Evolutionary conservation across 64 coral and sea anemone species (phyloP), one percentile per base, ranked within the genome.

Genomic region (Pocillopora damicornis): DNA sequence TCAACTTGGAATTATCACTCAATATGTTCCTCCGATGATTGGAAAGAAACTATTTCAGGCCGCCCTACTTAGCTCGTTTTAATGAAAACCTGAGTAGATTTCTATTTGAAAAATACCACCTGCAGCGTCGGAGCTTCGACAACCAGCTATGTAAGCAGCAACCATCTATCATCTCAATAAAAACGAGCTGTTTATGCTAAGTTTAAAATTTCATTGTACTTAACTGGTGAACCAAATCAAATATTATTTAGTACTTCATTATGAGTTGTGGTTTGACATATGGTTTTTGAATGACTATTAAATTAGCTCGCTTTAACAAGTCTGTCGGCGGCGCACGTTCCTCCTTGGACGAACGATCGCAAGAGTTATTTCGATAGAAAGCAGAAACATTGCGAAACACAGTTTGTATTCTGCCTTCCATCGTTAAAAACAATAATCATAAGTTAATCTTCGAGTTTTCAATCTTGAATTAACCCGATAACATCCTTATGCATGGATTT

Each of bases 211-310:
- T 12, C 18, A 72, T 73, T 72, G 81, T 85, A 37, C 51, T 51
- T 72, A 22, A 23, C 72, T n/a, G 15, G 22, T 66, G 81, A 85
- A 85, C 63, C 57, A 85, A 85, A 85, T 72, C 81, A 85, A 85
- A 72, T 65, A 72, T 38, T 85, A 26, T 36, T 85, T 73, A 68
- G 1, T 72, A 85, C 72, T 73, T 72, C 42, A 85, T 72, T 85
- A 22, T 38, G 37, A 73, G 51, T 63, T 45, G 20, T 16, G 64
- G 37, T 58, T 73, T 85, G 60, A 35, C 79, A 81, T 60, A 60
- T 63, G 11, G 15, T 81, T 81, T 36, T 72, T 57, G 64, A 73
- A 20, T 85, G 11, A 26, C 63, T 81, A 63, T 72, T 57, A 37
- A 73, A 20, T 85, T 26, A 85, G 8, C 63, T 20, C 23, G 35